These are phyloP conservation scores for Crenichthys baileyi DNA, from an alignment of 2,797 vertebrate genomes.

Conservation along the genomic window DNA sequence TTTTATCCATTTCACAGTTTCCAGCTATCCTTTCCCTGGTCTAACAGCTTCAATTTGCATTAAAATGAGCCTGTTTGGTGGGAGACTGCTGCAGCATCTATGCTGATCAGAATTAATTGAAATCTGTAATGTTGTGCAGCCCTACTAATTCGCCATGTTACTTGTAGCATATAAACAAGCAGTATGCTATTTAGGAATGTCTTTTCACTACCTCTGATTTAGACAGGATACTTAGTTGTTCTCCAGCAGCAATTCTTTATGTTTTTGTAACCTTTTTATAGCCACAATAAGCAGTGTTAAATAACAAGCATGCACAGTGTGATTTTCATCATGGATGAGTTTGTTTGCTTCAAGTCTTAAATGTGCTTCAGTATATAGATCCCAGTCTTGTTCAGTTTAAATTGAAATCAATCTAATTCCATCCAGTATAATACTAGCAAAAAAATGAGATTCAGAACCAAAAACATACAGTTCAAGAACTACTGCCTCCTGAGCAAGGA, in stretches of 20 bases:
- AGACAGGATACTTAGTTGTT: conserved; percentile 67
- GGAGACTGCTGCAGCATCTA: conserved; percentile 83
- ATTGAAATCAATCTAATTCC: background rate
- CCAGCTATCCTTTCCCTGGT: conserved; percentile 53
- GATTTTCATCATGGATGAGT: background rate
- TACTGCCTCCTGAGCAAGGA: background rate
- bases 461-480: background rate
- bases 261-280: conserved; percentile 19
- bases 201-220: conserved; percentile 76
- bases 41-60: conserved; percentile 80
- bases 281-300: background rate
- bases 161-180: conserved; percentile 79
- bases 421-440: background rate
- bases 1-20: conserved; percentile 62
- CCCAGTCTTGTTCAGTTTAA: background rate
- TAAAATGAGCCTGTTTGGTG: conserved; percentile 78
- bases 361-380: background rate
- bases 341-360: background rate
- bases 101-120: conserved; percentile 85
- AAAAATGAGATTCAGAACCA: background rate
- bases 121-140: conserved; percentile 83
- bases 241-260: conserved; percentile 24
- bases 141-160: conserved; percentile 79
- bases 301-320: background rate
- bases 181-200: conserved; percentile 79